phyloP scores from a whole-genome alignment of 30 jellyfish, hydroid and myxozoan genomes.

The Clytia hemisphaerica region DNA sequence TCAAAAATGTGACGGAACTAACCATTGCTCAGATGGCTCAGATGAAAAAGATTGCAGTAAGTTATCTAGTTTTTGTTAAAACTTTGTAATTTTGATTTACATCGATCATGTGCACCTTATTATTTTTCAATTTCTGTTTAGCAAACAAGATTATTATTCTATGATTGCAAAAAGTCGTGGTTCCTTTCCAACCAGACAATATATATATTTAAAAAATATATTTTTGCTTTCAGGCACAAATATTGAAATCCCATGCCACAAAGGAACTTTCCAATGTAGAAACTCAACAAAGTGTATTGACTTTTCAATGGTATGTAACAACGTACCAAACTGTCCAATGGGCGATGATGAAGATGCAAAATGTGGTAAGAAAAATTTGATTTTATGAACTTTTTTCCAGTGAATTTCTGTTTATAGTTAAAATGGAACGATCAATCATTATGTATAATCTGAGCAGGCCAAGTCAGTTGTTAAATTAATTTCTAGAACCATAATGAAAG shows the following conservation, averaged over 20 bases:
- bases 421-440: too few relatives aligned
- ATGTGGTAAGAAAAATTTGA: conserved; percentile 55
- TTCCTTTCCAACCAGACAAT: too few relatives aligned
- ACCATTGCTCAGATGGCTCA: conserved; percentile 81
- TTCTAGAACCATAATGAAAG: too few relatives aligned
- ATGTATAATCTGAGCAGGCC: too few relatives aligned
- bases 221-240: conserved; percentile 30
- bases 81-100: background rate
- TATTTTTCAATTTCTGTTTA: background rate
- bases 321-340: conserved; percentile 56
- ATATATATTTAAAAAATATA: background rate
- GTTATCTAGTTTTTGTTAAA: background rate
- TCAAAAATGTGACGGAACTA: conserved; percentile 57
- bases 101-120: background rate
- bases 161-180: too few relatives aligned
- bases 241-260: conserved; percentile 51
- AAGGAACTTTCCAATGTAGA: conserved; percentile 47
- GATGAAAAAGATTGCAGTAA: conserved; percentile 76
- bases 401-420: too few relatives aligned
- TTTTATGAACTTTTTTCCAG: background rate
- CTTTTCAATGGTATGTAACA: conserved; percentile 48
- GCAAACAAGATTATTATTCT: too few relatives aligned
- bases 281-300: conserved; percentile 56
- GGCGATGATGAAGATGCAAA: conserved; percentile 72
- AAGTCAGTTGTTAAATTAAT: too few relatives aligned